phyloP scores from a whole-genome alignment of 2,113 vertebrate species.

The Mustela nigripes region DNA sequence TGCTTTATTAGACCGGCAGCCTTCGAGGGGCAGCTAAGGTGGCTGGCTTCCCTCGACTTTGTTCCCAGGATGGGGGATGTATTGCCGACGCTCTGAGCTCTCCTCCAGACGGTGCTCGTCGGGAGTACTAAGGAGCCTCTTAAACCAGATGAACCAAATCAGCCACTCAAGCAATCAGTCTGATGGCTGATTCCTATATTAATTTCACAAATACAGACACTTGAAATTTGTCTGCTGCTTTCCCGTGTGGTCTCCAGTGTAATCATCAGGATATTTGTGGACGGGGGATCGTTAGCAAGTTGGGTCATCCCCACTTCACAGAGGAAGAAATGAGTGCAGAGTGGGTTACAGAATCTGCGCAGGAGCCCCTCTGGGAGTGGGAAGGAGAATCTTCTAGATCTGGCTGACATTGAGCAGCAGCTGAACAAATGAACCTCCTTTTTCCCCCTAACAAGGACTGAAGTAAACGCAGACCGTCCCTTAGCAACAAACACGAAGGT shows the following conservation, averaged over 20 bases:
- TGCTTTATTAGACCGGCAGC: neutral
- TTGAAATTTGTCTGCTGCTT: rapidly evolving
- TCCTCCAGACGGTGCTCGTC: neutral
- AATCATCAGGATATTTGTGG: rapidly evolving
- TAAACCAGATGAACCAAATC: neutral
- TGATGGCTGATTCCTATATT: neutral
- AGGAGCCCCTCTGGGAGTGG: neutral
- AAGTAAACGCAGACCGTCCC: neutral
- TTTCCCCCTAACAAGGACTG: neutral
- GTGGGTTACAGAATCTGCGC: too few relatives aligned
- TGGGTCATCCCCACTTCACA: neutral
- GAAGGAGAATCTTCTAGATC: neutral
- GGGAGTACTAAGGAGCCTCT: neutral
- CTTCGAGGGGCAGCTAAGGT: neutral
- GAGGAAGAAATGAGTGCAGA: neutral
- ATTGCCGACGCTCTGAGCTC: neutral
- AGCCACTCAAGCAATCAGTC: neutral
- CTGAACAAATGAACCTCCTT: neutral
- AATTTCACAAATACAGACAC: neutral
- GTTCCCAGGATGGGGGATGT: neutral
- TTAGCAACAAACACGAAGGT: neutral
- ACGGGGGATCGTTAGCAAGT: neutral
- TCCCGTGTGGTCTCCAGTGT: neutral
- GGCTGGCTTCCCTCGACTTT: neutral
- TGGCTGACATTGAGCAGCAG: neutral